A percentile compares a stretch with the other conserved stretches of the same genome.
Evolutionary conservation across 2,113 vertebrate species (phyloP).

Genomic region (Peromyscus leucopus): DNA sequence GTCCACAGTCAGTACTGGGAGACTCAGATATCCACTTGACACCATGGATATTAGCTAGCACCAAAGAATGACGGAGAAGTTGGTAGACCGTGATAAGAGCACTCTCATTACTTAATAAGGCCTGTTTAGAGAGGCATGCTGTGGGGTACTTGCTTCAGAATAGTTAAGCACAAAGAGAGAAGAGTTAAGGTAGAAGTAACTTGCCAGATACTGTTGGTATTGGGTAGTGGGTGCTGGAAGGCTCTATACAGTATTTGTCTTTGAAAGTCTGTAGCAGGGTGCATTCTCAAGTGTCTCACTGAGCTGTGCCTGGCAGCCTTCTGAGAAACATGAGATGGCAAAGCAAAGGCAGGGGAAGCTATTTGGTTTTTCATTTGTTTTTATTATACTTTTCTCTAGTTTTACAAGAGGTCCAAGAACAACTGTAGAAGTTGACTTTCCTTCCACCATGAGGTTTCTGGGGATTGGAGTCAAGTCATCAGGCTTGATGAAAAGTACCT

Average conservation of each 20-base stretch:
- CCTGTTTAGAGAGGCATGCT: background rate
- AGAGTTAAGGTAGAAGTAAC: background rate
- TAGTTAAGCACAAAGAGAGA: background rate
- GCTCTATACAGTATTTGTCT: background rate
- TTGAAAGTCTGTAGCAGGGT: background rate
- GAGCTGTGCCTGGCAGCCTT: background rate
- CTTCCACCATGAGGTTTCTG: background rate
- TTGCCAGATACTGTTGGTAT: background rate
- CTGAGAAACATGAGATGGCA: background rate
- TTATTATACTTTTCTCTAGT: background rate
- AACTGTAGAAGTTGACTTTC: background rate
- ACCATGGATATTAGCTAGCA: background rate
- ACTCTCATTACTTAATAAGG: background rate
- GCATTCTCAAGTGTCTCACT: background rate
- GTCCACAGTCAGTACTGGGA: background rate
- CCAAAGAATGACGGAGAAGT: constrained; percentile 23
- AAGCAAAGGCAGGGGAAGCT: background rate
- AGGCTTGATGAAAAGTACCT: background rate
- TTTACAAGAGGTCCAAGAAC: background rate
- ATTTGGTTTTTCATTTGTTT: background rate
- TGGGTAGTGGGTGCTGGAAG: background rate
- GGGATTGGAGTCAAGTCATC: background rate
- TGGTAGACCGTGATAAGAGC: background rate
- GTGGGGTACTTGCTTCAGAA: background rate
- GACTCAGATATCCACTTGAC: constrained; percentile 3